Base-by-base conservation (phyloP, 1,140 invertebrate genomes). In the Diabrotica undecimpunctata region DNA sequence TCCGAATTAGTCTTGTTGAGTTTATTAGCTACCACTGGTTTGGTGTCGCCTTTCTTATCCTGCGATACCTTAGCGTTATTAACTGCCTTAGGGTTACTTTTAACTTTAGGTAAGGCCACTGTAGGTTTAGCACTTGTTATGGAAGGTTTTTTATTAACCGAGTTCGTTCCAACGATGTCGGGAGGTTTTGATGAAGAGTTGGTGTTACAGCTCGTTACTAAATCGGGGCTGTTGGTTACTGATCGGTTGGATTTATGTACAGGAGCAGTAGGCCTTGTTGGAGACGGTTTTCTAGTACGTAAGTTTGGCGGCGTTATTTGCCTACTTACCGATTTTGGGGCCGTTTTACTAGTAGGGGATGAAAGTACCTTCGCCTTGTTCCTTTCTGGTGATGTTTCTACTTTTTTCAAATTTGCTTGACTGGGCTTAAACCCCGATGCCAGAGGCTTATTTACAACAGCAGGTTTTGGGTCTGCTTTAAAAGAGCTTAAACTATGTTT, bases 151-250 rank as follows among this genome's bases (percentile, higher is more conserved):
- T 71, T 71, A 8, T 52, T 59, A n/a, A 66, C 59, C n/a, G 57
- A 53, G 13, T 68, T 70, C 56, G 81, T 81, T 66, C 82, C 84
- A 7, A 85, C 79, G 8, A 85, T 80, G 66, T 88, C 87, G 0
- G 88, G 87, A 0, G 86, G 83, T 70, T 88, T 87, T 36, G 78
- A 79, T n/a, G n/a, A n/a, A 61, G 80, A 81, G n/a, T 67, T 83
- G 63, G 39, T 78, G 72, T 76, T 78, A 74, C 88, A 90, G 70
- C 87, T 89, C 0, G 87, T 88, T 7, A 90, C 88, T 12, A 90
- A 70, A 73, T 90, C 88, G 0, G 88, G 88, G 77, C 87, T 88
- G 68, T 89, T 89, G 0, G 79, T 73, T 12, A 73, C 75, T 13
- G 70, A 62, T 36, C 67, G 57, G 60, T 70, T 64, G 50, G 67